Conservation (phyloP, 2,113 vertebrate species). For the Pseudorasbora parva region DNA sequence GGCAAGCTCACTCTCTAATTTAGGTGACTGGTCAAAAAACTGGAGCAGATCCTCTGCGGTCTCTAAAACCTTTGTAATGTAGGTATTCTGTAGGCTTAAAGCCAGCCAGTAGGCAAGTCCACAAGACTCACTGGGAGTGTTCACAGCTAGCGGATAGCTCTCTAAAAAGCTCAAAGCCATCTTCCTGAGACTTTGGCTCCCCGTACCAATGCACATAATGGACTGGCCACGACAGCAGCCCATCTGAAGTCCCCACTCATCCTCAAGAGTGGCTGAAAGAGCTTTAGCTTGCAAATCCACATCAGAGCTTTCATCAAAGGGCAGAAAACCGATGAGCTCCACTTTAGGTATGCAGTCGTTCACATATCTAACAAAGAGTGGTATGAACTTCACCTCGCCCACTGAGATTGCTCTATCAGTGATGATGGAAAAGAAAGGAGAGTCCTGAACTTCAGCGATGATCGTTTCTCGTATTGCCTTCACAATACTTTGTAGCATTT, state of each 20-base stretch:
- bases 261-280: conserved; percentile 83
- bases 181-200: conserved; percentile 86
- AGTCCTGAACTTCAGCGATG: conserved; percentile 87
- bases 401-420: conserved; percentile 86
- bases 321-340: conserved; percentile 90
- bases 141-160: conserved; percentile 86
- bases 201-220: conserved; percentile 85
- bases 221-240: conserved; percentile 92
- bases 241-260: conserved; percentile 94
- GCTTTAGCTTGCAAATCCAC: conserved; percentile 81
- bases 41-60: conserved; percentile 85
- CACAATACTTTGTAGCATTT: conserved; percentile 84
- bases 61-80: conserved; percentile 83
- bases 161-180: conserved; percentile 87
- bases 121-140: conserved; percentile 89
- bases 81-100: conserved; percentile 83
- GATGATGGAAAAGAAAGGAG: conserved; percentile 91
- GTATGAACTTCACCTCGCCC: conserved; percentile 82
- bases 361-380: conserved; percentile 88
- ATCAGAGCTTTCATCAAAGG: conserved; percentile 77
- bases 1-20: conserved; percentile 82
- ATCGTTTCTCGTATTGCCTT: conserved; percentile 86
- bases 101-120: conserved; percentile 91
- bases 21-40: conserved; percentile 85
- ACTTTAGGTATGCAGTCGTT: conserved; percentile 87